Evolutionary conservation across 2,797 vertebrate species (phyloP), one percentile per base, ranked within the genome.

Genomic region (Takifugu rubripes): DNA sequence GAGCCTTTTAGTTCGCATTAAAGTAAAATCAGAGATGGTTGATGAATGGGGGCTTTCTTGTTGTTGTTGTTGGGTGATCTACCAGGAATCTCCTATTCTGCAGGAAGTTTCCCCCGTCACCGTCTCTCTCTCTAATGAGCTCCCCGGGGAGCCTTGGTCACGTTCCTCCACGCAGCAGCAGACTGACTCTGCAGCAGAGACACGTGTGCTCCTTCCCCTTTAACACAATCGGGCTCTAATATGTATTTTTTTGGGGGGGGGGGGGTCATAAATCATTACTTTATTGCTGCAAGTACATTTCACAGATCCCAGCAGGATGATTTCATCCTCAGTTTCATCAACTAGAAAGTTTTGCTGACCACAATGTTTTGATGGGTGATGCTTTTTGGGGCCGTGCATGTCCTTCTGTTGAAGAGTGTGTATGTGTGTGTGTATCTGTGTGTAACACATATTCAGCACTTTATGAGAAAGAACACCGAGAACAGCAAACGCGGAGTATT

Each of bases 381-480:
- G 70, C 80, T 55, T 79, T 79, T 67, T 59, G 56, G 49, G 54
- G 60, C 70, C 61, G 65, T 54, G 58, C 3, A 10, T 49, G 72
- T 75, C 74, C 51, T 68, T 79, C 56, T 58, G 29, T 77, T 31
- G 66, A 69, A 57, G 66, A 12, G 36, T 40, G 36, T 40, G 36
- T 40, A 9, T 33, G 9, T 10, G 31, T 33, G 11, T 40, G 8
- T 66, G 65, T 68, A 54, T 69, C 43, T 61, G 50, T 70, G 40
- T 47, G 29, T 53, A 59, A 59, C 50, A 84, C 70, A 53, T 66
- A 74, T 81, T 84, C 82, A 82, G 85, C 85, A 79, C 47, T 75
- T 84, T 75, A 27, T 57, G 10, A 51, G 49, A 81, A 68, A 66
- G 52, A 78, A 69, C 17, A 5, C n/a, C 53, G 43, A 71, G 64